These are phyloP conservation scores for Galeopterus variegatus DNA, from an alignment of 2,113 vertebrate species.

Conservation along the genomic window DNA sequence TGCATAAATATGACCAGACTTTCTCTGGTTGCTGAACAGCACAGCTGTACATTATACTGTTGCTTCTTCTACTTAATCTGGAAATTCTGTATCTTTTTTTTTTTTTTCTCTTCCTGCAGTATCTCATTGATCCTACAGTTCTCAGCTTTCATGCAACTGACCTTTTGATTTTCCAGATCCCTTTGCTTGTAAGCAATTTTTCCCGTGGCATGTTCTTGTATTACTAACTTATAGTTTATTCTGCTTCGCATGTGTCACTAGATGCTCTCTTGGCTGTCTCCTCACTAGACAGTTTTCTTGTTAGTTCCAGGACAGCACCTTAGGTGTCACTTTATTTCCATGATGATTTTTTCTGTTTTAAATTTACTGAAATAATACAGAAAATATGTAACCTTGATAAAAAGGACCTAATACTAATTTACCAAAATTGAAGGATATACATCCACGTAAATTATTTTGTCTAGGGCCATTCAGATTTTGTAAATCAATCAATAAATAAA, in stretches of 20 bases:
- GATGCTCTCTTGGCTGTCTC: background rate
- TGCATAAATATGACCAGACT: background rate
- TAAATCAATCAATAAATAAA: background rate
- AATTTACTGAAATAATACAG: background rate
- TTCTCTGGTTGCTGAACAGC: background rate
- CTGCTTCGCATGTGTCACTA: background rate
- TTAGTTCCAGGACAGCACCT: background rate
- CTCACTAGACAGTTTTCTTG: background rate
- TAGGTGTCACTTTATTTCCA: background rate
- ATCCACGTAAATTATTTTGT: background rate
- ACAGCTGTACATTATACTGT: too few relatives aligned
- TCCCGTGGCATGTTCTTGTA: background rate
- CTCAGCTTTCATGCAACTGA: background rate
- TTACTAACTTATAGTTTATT: background rate
- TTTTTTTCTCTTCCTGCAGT: background rate
- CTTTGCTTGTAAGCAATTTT: background rate
- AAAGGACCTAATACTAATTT: background rate
- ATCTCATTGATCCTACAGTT: background rate
- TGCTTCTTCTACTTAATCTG: background rate
- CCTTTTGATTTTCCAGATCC: background rate
- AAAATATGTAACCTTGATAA: background rate
- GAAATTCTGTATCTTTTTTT: background rate
- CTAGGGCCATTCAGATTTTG: background rate
- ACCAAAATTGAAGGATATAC: background rate
- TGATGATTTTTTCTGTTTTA: background rate